Evolutionary conservation across 2,888 invertebrate species (phyloP), one percentile per base, ranked within the genome.

Genomic region (Miltochrista miniata): DNA sequence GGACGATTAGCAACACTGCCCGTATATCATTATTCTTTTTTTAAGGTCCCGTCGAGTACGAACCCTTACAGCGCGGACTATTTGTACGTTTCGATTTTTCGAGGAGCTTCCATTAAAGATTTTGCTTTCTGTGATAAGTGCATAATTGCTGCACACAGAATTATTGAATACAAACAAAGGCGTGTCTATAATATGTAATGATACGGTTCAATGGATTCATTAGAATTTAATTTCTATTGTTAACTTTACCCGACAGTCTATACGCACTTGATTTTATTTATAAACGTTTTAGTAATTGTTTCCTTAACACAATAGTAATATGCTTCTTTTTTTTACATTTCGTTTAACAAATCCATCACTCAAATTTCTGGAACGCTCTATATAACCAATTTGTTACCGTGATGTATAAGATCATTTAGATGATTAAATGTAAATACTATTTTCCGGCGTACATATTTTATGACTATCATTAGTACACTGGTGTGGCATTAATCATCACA

Each of bases 11-110:
- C 72, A 64, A 65, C 64, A 69, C 70, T 72, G 59, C 75, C 74
- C 79, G 76, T 85, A 82, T 83, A 86, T 81, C 87, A 87, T 85
- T 86, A 81, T 85, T 73, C 79, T 75, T 79, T 36, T 82, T 76
- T 59, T 65, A 24, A 24, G 5, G 18, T 24, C 5, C 18, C 18
- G 18, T 24, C 5, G 18, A 24, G 3, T 5, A 24, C 18, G 18
- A 24, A 24, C 18, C 18, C 18, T 24, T 24, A 24, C n/a, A n/a
- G n/a, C n/a, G n/a, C n/a, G n/a, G n/a, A n/a, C n/a, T n/a, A n/a
- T n/a, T n/a, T n/a, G n/a, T n/a, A n/a, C n/a, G n/a, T n/a, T n/a
- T n/a, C n/a, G n/a, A n/a, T n/a, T n/a, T n/a, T n/a, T n/a, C n/a
- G n/a, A n/a, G n/a, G n/a, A n/a, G n/a, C n/a, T n/a, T n/a, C n/a